Evolutionary conservation across 2,113 vertebrate species (phyloP), one percentile per base, ranked within the genome.

Genomic region (Laticauda colubrina): DNA sequence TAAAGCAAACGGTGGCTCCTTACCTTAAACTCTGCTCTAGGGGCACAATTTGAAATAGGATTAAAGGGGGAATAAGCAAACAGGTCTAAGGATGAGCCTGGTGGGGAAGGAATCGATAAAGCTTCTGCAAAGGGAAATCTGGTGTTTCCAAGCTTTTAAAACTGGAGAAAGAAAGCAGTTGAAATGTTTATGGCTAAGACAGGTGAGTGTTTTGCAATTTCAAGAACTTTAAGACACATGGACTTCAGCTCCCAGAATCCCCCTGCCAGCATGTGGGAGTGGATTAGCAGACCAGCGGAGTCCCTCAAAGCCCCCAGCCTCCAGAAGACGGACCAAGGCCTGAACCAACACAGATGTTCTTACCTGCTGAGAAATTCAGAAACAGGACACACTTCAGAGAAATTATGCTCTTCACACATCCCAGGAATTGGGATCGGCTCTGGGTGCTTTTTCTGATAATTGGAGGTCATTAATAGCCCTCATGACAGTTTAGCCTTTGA

Each of bases 141-240:
- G 14, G 61, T 14, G 1, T 14, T 12, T n/a, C 11, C n/a, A 5
- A 69, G 4, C 61, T 69, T 69, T 69, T n/a, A 69, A 69, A 11
- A n/a, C 11, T 0, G 11, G 29, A 29, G 61, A 14, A n/a, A 29
- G 61, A n/a, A 64, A 64, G 61, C 11, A 5, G 4, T 2, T 3
- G 4, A n/a, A 69, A 69, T 29, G 61, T 64, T 29, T 64, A 10
- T 12, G 26, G 26, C 26, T 11, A 64, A 64, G 59, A 64, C 1
- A 2, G 59, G 26, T 0, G 10, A 4, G 59, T 1, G 0, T n/a
- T n/a, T 69, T 12, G 26, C 61, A 34, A 34, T 4, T 29, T n/a
- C 29, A n/a, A 29, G 29, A n/a, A 69, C 61, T n/a, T n/a, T 69
- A 75, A 34, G n/a, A 15, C 2, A 14, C 3, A 0, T 6, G 64